Evolutionary conservation across 2,797 vertebrate genomes (phyloP).

Genomic region (Cheirogaleus major): DNA sequence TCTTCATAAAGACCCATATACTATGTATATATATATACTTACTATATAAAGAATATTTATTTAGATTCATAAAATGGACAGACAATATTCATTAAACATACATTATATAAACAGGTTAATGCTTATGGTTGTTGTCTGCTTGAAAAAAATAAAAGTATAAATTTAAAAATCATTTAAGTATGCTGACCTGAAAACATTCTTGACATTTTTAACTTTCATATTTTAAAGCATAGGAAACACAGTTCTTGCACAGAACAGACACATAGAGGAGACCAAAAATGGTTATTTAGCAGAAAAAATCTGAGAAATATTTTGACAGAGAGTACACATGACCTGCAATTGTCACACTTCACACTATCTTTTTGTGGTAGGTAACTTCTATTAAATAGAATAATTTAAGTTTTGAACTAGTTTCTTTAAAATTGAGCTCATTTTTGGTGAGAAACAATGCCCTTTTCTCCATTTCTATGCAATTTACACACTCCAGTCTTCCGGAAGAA

Average conservation of each 20-base stretch:
- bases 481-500: constrained; percentile 48
- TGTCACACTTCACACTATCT: constrained; percentile 40
- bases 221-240: constrained; percentile 30
- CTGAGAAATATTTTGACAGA: constrained; percentile 63
- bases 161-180: constrained; percentile 25
- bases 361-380: constrained; percentile 51
- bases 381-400: constrained; percentile 53
- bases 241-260: background rate
- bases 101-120: background rate
- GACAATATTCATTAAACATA: constrained; percentile 28
- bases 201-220: constrained; percentile 34
- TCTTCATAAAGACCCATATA: background rate
- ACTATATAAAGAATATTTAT: constrained; percentile 20
- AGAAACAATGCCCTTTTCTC: constrained; percentile 25
- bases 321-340: background rate
- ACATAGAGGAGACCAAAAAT: background rate
- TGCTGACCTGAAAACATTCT: constrained; percentile 2
- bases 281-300: constrained; percentile 34
- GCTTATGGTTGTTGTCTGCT: background rate
- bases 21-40: background rate
- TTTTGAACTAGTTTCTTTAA: constrained; percentile 55
- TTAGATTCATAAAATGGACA: constrained; percentile 4
- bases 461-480: constrained; percentile 56
- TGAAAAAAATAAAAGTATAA: constrained; percentile 38
- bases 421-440: constrained; percentile 55